Evolutionary conservation across 2,113 vertebrate genomes (phyloP).

Genomic region (Cyphomyrus discorhynchus): DNA sequence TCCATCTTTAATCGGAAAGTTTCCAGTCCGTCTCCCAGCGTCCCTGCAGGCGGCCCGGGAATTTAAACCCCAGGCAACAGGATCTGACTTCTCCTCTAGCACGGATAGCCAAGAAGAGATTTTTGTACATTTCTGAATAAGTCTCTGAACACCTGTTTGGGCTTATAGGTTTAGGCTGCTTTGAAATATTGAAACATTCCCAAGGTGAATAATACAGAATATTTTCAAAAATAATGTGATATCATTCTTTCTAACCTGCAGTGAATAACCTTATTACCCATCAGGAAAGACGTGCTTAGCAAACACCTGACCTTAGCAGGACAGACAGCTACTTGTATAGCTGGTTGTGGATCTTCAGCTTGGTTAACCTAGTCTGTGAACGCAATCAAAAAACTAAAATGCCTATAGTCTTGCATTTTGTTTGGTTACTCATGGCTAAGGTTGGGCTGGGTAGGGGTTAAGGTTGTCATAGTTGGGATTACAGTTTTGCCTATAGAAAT

Average conservation of each 20-base stretch:
- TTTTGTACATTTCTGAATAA: not conserved
- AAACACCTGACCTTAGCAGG: not conserved
- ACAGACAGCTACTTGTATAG: not conserved
- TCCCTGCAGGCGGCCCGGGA: not conserved
- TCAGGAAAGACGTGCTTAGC: not conserved
- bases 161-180: not conserved
- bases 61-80: conserved; percentile 14
- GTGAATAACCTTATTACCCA: not conserved
- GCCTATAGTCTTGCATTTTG: not conserved
- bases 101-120: not conserved
- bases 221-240: not conserved
- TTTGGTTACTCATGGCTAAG: not conserved
- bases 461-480: not conserved
- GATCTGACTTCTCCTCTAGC: not conserved
- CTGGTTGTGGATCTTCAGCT: not conserved
- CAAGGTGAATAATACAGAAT: not conserved
- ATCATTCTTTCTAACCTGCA: not conserved
- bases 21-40: not conserved
- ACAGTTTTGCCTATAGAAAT: not conserved
- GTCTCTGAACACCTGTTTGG: not conserved
- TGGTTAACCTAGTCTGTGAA: not conserved
- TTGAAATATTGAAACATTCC: not conserved
- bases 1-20: conserved; percentile 8
- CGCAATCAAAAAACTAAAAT: not conserved
- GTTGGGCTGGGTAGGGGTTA: not conserved